Evolutionary conservation across 2,888 invertebrate genomes (phyloP).

Genomic region (Sinodicranocentrus sp.): DNA sequence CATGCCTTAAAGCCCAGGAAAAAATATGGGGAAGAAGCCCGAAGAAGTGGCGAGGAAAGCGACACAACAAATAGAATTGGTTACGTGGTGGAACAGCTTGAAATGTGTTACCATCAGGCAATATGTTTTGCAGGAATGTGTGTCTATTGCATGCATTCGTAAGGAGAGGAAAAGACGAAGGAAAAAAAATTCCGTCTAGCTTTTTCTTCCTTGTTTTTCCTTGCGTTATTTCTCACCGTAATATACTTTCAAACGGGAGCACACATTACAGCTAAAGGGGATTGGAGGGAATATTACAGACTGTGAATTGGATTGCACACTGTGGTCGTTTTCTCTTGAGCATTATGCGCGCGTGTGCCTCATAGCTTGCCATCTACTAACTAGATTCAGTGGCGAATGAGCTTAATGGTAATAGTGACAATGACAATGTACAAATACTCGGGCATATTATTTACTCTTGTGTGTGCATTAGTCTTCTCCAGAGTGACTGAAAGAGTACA

Average conservation of each 20-base stretch:
- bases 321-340: conserved; percentile 14
- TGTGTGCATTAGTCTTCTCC: conserved; percentile 39
- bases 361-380: not conserved
- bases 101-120: conserved; percentile 33
- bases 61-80: conserved; percentile 30
- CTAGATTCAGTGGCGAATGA: conserved; percentile 11
- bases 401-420: conserved; percentile 45
- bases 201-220: not conserved
- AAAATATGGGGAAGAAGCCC: not conserved
- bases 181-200: not conserved
- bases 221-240: not conserved
- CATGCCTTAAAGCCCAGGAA: conserved; percentile 11
- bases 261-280: too few relatives aligned
- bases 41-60: not conserved
- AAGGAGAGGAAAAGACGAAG: conserved; percentile 10
- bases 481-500: conserved; percentile 9
- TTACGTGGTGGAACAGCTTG: conserved; percentile 18
- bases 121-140: not conserved
- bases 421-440: conserved; percentile 55
- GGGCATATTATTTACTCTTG: conserved; percentile 34
- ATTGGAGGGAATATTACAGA: too few relatives aligned
- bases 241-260: not conserved
- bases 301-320: too few relatives aligned
- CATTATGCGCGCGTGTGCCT: conserved; percentile 40
- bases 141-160: conserved; percentile 16